Evolutionary conservation across 2,888 invertebrate genomes (phyloP).

Genomic region (Pandemis corylana): DNA sequence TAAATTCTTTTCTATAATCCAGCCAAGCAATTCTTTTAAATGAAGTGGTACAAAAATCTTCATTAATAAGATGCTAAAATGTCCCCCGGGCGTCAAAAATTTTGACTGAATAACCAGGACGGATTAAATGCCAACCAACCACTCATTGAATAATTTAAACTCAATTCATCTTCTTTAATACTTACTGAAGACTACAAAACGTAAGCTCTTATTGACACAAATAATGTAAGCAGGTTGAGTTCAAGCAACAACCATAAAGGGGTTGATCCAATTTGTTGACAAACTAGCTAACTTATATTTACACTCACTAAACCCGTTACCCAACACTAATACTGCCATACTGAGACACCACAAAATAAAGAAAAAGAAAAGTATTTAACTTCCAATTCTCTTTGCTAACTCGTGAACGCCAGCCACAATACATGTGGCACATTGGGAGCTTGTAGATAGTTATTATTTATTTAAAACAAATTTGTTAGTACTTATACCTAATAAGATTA

Average conservation of each 20-base stretch:
- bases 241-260: conserved; percentile 16
- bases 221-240: conserved; percentile 9
- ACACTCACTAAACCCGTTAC: conserved; percentile 8
- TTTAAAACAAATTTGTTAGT: conserved; percentile 9
- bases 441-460: conserved; percentile 37
- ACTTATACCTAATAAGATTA: conserved; percentile 7
- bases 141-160: conserved; percentile 31
- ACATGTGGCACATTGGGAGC: conserved; percentile 67
- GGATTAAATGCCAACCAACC: conserved; percentile 50
- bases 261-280: conserved; percentile 56
- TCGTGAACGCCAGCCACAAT: conserved; percentile 39
- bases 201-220: conserved; percentile 14
- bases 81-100: conserved; percentile 48
- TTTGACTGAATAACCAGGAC: conserved; percentile 55
- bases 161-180: conserved; percentile 14
- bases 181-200: conserved; percentile 45
- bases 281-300: conserved; percentile 57
- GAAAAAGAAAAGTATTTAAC: background rate
- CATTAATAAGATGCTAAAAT: conserved; percentile 17
- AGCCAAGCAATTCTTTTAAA: background rate
- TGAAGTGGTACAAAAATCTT: background rate
- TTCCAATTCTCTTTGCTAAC: background rate
- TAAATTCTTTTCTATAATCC: conserved; percentile 10
- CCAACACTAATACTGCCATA: background rate
- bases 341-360: background rate